These are phyloP conservation scores for Sanderia malayensis DNA, from an alignment of 30 jellyfish, hydroid and myxozoan species.

Conservation along the genomic window DNA sequence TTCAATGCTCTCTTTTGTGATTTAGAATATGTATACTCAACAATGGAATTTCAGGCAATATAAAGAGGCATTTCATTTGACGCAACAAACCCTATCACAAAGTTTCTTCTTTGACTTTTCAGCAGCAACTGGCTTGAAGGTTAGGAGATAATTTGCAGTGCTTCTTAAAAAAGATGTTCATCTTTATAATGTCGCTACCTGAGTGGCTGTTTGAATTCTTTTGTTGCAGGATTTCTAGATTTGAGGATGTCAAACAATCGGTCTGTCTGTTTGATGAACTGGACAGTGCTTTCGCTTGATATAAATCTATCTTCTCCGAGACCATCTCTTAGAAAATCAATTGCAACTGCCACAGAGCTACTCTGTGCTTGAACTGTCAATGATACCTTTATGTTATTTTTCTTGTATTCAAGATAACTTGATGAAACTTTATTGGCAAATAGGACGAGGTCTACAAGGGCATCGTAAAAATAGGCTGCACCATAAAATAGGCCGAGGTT, in stretches of 20 bases:
- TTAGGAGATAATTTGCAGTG: conserved; percentile 7
- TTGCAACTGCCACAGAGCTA: neutral
- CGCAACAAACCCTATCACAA: conserved; percentile 14
- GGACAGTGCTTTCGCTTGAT: no score
- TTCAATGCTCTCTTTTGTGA: no score
- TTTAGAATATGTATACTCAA: no score
- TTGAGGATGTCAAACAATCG: conserved; percentile 13
- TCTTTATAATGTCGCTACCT: neutral
- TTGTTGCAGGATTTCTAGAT: conserved; percentile 11
- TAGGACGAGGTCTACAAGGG: neutral
- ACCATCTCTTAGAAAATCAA: no score
- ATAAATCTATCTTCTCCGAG: no score
- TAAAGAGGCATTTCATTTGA: no score
- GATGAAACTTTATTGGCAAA: neutral
- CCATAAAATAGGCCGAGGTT: conserved; percentile 8
- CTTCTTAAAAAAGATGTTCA: conserved; percentile 5
- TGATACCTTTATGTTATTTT: no score
- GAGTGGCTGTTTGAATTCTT: no score
- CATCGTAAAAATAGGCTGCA: neutral
- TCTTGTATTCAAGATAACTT: neutral
- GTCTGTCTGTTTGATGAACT: no score
- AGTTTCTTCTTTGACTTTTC: no score
- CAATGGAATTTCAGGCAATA: no score
- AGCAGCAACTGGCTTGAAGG: conserved; percentile 10
- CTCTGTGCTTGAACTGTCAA: neutral